Conservation (phyloP, 2,113 vertebrate species). For the Neotragus moschatus region DNA sequence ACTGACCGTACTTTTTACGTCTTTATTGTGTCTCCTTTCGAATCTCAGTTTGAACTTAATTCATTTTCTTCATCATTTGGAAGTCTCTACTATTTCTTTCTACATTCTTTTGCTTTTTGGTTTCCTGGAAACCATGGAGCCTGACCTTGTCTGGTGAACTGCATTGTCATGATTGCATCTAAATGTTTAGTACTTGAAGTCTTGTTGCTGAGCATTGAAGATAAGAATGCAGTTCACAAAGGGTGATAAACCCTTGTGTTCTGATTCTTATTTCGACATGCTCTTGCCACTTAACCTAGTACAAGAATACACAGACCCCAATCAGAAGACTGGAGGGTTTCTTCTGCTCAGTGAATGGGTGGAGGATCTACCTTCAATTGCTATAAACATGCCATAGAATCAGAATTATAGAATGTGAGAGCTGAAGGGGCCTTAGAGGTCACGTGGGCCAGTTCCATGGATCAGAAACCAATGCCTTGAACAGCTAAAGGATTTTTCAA, state of each 20-base stretch:
- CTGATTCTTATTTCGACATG: slow-evolving; percentile 51
- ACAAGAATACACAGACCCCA: not conserved
- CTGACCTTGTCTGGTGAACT: slow-evolving; percentile 80
- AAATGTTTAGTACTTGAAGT: slow-evolving; percentile 81
- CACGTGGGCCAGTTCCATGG: not conserved
- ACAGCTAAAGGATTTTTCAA: slow-evolving; percentile 23
- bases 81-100: slow-evolving; percentile 72
- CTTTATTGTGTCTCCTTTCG: slow-evolving; percentile 73
- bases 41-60: slow-evolving; percentile 75
- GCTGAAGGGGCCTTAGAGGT: not conserved
- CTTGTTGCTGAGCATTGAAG: slow-evolving; percentile 85
- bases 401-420: not conserved
- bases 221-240: slow-evolving; percentile 87
- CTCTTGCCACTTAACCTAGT: slow-evolving; percentile 47
- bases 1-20: slow-evolving; percentile 43
- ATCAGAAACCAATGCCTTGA: slow-evolving; percentile 5
- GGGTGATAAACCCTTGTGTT: slow-evolving; percentile 77
- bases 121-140: slow-evolving; percentile 86
- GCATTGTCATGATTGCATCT: slow-evolving; percentile 82
- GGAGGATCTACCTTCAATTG: not conserved
- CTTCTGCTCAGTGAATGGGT: slow-evolving; percentile 30
- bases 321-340: slow-evolving; percentile 54
- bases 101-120: slow-evolving; percentile 82
- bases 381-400: not conserved
- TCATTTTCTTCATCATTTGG: slow-evolving; percentile 75